A percentile compares a stretch with the other conserved stretches of the same genome.
These are phyloP conservation scores for Camponotus fellah DNA, from an alignment of 2,888 invertebrate species.

Conservation along the genomic window DNA sequence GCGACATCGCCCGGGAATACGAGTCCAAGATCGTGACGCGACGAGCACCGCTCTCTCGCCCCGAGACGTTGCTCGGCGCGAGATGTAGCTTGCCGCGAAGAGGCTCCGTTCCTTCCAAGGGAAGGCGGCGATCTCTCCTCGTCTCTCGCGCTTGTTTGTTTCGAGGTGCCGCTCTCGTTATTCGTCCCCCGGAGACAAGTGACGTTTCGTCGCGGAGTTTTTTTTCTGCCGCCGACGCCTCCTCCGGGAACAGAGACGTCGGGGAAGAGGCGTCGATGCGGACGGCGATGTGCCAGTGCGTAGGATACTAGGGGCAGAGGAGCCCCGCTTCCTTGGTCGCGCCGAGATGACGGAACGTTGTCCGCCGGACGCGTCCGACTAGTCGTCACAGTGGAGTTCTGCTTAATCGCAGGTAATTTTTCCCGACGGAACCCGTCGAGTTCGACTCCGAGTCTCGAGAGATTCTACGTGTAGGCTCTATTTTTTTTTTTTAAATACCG, in stretches of 20 bases:
- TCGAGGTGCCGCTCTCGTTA: neutral
- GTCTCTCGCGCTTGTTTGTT: neutral
- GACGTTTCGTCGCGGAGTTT: too few species aligned
- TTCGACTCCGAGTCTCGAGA: neutral
- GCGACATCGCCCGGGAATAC: neutral
- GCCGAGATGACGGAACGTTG: conserved; percentile 57
- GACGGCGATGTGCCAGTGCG: conserved; percentile 59
- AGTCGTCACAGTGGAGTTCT: conserved; percentile 85
- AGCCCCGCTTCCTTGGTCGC: neutral
- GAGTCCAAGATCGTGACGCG: conserved; percentile 8
- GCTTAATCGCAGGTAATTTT: conserved; percentile 83
- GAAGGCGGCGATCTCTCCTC: conserved; percentile 33
- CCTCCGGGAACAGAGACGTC: conserved; percentile 12
- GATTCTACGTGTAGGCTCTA: neutral
- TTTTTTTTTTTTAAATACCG: neutral
- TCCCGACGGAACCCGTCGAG: conserved; percentile 21
- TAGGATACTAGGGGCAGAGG: conserved; percentile 13
- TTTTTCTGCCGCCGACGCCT: neutral
- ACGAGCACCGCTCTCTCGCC: neutral
- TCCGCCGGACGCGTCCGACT: conserved; percentile 77
- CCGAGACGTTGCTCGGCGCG: neutral
- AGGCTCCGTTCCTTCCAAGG: conserved; percentile 21
- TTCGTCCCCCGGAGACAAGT: neutral
- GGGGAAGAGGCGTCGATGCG: neutral
- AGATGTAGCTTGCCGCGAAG: conserved; percentile 36